phyloP scores from a whole-genome alignment of 1,140 invertebrate species.

The silkworm (Bombyx mori) region DNA sequence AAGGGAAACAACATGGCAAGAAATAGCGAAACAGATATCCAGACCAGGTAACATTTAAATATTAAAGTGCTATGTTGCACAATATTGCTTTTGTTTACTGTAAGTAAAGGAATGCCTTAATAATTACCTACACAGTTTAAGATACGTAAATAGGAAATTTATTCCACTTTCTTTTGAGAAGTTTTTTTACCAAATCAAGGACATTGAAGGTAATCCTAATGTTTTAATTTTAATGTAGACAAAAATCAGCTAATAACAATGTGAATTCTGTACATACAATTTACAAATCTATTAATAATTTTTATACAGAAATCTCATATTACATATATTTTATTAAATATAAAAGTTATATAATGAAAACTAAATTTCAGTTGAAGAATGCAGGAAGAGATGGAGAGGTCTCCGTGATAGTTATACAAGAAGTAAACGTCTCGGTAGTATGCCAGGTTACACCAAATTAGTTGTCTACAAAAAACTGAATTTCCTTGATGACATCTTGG shows the following conservation, averaged over 20 bases:
- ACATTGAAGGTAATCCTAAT: no score
- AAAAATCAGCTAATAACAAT: no score
- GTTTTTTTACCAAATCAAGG: no score
- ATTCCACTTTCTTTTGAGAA: no score
- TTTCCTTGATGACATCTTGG: conserved; percentile 32
- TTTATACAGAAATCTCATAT: background rate
- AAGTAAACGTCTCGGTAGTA: conserved; percentile 43
- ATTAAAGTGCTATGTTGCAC: conserved; percentile 31
- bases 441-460: conserved; percentile 42
- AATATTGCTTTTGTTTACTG: conserved; percentile 14
- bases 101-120: no score
- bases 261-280: no score
- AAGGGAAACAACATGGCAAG: conserved; percentile 52
- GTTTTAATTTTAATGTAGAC: no score
- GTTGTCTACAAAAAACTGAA: conserved; percentile 49
- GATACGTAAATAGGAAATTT: no score
- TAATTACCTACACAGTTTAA: no score
- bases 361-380: conserved; percentile 58
- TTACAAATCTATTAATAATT: no score
- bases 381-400: conserved; percentile 58
- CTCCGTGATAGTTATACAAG: conserved; percentile 53
- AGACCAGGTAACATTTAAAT: conserved; percentile 47
- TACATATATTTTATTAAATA: background rate
- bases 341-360: background rate
- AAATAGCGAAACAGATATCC: conserved; percentile 45